Evolutionary conservation across 92 coral and sea anemone species (phyloP), one percentile per base, ranked within the genome.

Genomic region (Phenganax marumi): DNA sequence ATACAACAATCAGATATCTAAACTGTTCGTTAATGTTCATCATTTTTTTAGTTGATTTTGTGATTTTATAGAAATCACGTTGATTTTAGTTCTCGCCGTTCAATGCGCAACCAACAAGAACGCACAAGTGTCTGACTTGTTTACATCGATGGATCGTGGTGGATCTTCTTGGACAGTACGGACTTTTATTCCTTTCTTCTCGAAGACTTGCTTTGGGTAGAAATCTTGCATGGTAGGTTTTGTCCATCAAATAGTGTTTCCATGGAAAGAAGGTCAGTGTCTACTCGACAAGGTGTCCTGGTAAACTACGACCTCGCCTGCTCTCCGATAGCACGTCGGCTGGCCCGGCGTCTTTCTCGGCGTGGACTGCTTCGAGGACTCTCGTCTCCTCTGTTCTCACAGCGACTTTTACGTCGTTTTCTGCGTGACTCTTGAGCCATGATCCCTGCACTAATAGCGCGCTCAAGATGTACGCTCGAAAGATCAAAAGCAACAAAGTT

Each of bases 401-500:
- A 22, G 3, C 68, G 33, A 25, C 52, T 52, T 13, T 61, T 62
- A 6, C 73, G 71, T 61, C 53, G 46, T 13, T 57, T 71, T 78
- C 83, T 60, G 10, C 83, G 50, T 17, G 72, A 58, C 8, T 78
- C 83, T 53, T 78, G 83, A 8, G 83, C 83, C 83, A 78, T 78
- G 8, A 78, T 13, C 16, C 83, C 83, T 7, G 83, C 83, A 39
- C 83, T 63, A 12, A 78, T 46, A 19, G 83, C 83, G 17, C 83
- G 66, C 60, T 78, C 72, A 49, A 78, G 73, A 21, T 78, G 83
- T 39, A 78, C 63, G 63, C 50, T 61, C 4, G 83, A 78, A 0
- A 78, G 61, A 24, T 78, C 83, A 39, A 12, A 23, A 3, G 21
- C 14, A n/a, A 11, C 43, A 43, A 10, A 51, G 13, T 12, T 11